Conservation (phyloP, 1,140 invertebrate genomes). For the Drusus annulatus region DNA sequence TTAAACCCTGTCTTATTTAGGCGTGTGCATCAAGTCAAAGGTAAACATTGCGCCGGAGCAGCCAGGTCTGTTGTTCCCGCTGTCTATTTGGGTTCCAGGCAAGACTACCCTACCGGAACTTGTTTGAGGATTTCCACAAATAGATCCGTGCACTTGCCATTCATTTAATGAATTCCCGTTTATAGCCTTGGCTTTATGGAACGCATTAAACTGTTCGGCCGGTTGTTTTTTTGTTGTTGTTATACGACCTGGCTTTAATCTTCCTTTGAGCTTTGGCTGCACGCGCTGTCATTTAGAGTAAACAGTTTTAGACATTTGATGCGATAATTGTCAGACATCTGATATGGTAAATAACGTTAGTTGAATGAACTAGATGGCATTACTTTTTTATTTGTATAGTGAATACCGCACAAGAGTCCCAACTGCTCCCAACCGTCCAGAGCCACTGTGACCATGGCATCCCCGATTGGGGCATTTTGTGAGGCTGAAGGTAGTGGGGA, state of each 20-base stretch:
- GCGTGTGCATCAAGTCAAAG: neutral
- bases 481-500: too few species aligned
- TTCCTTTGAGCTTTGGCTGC: neutral
- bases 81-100: constrained; percentile 12
- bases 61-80: neutral
- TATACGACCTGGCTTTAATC: neutral
- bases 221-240: neutral
- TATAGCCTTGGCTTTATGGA: neutral
- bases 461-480: too few species aligned
- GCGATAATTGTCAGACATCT: too few species aligned
- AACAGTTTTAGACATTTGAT: too few species aligned
- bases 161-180: constrained; percentile 26
- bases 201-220: neutral
- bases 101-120: constrained; percentile 26
- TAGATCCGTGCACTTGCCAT: constrained; percentile 29
- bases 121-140: constrained; percentile 27
- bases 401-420: too few species aligned
- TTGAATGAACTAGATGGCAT: neutral
- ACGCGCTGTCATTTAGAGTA: neutral
- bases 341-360: constrained; percentile 1
- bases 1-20: neutral
- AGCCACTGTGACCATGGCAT: too few species aligned
- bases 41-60: neutral
- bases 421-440: too few species aligned
- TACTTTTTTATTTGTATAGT: too few species aligned